Conservation (phyloP, 2,888 invertebrate species). For the Luffia ferchaultella region DNA sequence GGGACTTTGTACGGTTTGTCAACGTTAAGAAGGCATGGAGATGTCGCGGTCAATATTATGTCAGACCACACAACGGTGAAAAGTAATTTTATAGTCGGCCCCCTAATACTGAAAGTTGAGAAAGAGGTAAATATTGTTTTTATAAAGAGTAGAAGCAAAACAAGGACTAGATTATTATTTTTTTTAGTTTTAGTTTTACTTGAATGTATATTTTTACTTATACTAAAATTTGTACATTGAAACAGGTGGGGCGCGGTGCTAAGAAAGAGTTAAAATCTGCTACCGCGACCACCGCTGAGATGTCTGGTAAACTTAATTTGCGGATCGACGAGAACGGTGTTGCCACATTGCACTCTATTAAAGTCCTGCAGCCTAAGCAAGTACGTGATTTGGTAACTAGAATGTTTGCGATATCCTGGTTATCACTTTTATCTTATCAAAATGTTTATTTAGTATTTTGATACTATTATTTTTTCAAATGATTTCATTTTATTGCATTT, state of each 20-base stretch:
- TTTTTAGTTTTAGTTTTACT: not conserved
- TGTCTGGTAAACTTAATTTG: constrained; percentile 81
- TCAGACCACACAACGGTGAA: constrained; percentile 83
- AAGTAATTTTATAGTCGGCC: constrained; percentile 83
- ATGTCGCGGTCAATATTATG: constrained; percentile 82
- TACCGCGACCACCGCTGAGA: constrained; percentile 87
- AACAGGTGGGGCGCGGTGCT: constrained; percentile 76
- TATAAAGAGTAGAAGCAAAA: too few relatives aligned
- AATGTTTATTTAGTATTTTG: too few relatives aligned
- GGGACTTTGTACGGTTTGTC: constrained; percentile 85
- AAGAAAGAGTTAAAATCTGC: constrained; percentile 86
- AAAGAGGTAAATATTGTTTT: constrained; percentile 62
- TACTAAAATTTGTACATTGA: not conserved
- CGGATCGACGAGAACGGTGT: constrained; percentile 80
- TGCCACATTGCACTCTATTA: constrained; percentile 85
- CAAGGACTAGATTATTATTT: too few relatives aligned
- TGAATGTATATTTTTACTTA: not conserved
- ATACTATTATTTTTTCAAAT: too few relatives aligned
- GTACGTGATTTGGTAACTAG: too few relatives aligned
- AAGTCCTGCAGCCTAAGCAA: constrained; percentile 88
- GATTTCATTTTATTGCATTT: too few relatives aligned
- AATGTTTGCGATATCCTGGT: too few relatives aligned
- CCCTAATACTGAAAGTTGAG: constrained; percentile 79
- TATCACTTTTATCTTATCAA: too few relatives aligned
- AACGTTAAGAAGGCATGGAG: constrained; percentile 79